Evolutionary conservation across 2,797 vertebrate genomes (phyloP).

Genomic region (Microtus obscurus): DNA sequence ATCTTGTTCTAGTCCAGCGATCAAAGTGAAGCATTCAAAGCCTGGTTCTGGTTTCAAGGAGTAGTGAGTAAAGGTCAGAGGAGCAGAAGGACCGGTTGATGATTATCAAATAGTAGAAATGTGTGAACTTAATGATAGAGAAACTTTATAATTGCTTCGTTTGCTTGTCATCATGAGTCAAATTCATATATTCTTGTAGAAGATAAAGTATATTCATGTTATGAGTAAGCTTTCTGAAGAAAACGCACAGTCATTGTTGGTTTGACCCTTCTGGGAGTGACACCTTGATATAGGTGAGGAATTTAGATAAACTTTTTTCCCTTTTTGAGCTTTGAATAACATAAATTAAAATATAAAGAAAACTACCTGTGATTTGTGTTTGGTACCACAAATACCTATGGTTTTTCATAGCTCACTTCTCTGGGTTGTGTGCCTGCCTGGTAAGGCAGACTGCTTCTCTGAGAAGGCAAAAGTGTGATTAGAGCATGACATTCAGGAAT

Average conservation of each 20-base stretch:
- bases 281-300: neutral
- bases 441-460: neutral
- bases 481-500: neutral
- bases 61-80: neutral
- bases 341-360: neutral
- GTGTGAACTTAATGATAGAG: neutral
- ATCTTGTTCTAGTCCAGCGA: neutral
- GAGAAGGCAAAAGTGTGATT: accelerated
- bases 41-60: neutral
- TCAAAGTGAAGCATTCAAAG: slow-evolving; percentile 43
- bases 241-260: neutral
- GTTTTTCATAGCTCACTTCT: neutral
- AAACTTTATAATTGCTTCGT: neutral
- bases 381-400: neutral
- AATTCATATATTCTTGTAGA: neutral
- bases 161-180: neutral
- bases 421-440: accelerated
- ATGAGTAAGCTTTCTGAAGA: neutral
- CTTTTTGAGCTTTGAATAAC: neutral
- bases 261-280: neutral
- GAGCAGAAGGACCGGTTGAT: neutral
- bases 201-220: neutral
- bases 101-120: neutral
- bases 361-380: neutral
- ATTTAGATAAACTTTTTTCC: neutral